These are phyloP conservation scores for Cataglyphis cursor DNA, from an alignment of 2,888 invertebrate genomes.

Conservation along the genomic window DNA sequence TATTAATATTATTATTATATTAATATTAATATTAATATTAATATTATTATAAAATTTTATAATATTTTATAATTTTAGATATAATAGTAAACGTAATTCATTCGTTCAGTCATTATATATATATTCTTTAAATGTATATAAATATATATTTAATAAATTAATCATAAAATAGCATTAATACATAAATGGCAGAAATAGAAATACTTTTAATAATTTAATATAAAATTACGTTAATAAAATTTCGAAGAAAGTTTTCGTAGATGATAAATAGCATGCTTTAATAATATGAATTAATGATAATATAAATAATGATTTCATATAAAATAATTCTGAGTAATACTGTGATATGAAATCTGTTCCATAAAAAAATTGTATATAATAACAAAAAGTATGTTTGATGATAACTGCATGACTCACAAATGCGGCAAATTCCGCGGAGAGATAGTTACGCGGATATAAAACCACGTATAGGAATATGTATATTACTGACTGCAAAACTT, in stretches of 20 bases:
- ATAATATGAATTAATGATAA: background rate
- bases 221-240: background rate
- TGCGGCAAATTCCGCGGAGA: slow-evolving; percentile 16
- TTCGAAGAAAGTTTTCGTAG: background rate
- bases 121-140: background rate
- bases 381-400: slow-evolving; percentile 1
- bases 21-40: too few species aligned
- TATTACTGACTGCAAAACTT: background rate
- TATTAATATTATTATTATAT: too few species aligned
- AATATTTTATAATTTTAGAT: too few species aligned
- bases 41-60: too few species aligned
- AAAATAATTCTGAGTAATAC: background rate
- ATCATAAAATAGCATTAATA: background rate
- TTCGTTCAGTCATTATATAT: background rate
- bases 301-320: background rate
- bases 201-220: background rate
- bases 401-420: slow-evolving; percentile 16
- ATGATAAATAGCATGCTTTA: background rate
- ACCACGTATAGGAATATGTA: background rate
- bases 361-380: background rate
- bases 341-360: background rate
- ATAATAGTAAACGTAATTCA: background rate
- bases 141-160: background rate
- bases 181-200: background rate
- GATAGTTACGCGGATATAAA: slow-evolving; percentile 21